Percentiles rank a stretch among this genome's conserved stretches.
phyloP scores from a whole-genome alignment of 2,797 vertebrate genomes.

The Apogon talboti region DNA sequence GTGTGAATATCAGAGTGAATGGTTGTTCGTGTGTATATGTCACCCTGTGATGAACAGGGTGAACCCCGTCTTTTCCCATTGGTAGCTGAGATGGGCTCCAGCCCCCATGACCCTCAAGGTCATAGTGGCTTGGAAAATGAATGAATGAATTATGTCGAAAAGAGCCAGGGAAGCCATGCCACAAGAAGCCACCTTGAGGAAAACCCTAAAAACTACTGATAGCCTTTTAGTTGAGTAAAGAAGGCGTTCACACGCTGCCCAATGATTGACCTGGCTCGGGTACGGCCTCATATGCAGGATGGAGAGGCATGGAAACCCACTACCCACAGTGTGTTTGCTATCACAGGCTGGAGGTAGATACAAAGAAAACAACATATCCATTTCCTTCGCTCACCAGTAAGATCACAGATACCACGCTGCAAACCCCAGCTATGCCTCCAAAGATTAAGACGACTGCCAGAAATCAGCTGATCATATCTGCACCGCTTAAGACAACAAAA shows the following conservation, averaged over 20 bases:
- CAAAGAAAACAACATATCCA: slow-evolving; percentile 71
- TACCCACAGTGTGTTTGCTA: slow-evolving; percentile 58
- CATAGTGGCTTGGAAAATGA: no score
- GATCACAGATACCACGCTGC: slow-evolving; percentile 54
- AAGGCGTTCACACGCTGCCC: slow-evolving; percentile 40
- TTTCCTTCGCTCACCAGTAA: slow-evolving; percentile 56
- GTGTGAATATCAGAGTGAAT: no score
- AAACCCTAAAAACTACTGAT: slow-evolving; percentile 4
- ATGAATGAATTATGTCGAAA: no score
- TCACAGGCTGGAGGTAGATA: slow-evolving; percentile 59
- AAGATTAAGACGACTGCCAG: slow-evolving; percentile 59
- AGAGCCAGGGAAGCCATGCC: no score
- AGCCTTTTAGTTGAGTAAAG: slow-evolving; percentile 16
- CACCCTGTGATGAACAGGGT: no score
- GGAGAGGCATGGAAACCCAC: slow-evolving; percentile 41
- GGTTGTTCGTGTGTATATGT: no score
- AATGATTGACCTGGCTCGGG: slow-evolving; percentile 41
- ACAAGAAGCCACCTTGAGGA: background rate
- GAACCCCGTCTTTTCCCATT: no score
- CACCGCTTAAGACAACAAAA: slow-evolving; percentile 68
- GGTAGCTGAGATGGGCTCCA: no score
- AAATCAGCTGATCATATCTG: slow-evolving; percentile 69
- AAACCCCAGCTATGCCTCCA: slow-evolving; percentile 49
- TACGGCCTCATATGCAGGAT: slow-evolving; percentile 24
- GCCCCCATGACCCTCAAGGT: no score